Percentiles rank a stretch among this genome's conserved stretches.
Conservation (phyloP, 2,113 vertebrate species). For the Anoplopoma fimbria region DNA sequence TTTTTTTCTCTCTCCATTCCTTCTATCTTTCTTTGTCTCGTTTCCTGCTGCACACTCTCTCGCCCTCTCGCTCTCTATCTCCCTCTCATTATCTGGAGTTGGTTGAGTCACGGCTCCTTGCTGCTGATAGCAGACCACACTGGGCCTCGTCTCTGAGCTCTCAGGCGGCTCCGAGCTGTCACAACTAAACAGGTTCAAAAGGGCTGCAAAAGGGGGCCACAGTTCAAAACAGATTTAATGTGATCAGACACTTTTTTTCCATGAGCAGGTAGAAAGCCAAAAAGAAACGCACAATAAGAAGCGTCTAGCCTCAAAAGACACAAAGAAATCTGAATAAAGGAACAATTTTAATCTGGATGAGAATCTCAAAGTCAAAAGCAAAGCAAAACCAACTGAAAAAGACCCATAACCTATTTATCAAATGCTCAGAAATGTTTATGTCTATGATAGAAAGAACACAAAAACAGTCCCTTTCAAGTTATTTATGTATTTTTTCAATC, state of each 20-base stretch:
- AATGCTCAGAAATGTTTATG: neutral
- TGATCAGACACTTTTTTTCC: neutral
- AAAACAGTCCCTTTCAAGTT: neutral
- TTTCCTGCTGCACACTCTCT: neutral
- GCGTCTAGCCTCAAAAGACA: neutral
- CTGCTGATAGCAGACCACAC: constrained; percentile 12
- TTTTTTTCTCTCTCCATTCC: neutral
- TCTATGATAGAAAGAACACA: neutral
- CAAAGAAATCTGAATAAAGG: neutral
- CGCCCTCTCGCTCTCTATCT: neutral
- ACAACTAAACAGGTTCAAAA: neutral
- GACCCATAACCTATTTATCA: neutral
- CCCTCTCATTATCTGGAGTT: constrained; percentile 9
- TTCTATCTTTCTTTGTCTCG: neutral
- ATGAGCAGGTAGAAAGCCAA: neutral
- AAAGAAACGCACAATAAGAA: neutral
- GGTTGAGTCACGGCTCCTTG: constrained; percentile 13
- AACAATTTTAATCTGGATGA: neutral
- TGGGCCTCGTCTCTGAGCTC: constrained; percentile 3
- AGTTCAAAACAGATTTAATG: neutral
- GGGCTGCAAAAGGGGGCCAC: neutral
- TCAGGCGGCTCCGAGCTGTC: constrained; percentile 25
- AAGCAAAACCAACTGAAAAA: neutral
- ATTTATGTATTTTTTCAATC: neutral
- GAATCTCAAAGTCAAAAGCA: neutral